phyloP scores from a whole-genome alignment of 2,797 vertebrate species.

The Lycodopsis pacificus region DNA sequence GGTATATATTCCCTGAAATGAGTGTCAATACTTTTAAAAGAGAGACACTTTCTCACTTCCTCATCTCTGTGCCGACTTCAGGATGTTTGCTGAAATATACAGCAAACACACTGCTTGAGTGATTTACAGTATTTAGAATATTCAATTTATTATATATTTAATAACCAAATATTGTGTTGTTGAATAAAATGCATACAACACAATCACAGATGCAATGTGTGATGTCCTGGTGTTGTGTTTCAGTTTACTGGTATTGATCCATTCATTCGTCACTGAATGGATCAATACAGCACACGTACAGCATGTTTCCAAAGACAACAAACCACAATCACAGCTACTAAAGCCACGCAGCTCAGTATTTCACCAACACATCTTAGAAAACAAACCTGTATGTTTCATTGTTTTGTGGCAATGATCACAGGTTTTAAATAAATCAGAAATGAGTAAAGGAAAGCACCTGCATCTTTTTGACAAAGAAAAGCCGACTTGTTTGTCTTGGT shows the following conservation, averaged over 20 bases:
- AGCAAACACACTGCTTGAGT: neutral
- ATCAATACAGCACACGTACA: slow-evolving; percentile 26
- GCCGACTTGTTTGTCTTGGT: neutral
- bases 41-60: slow-evolving; percentile 14
- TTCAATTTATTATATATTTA: neutral
- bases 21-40: slow-evolving; percentile 17
- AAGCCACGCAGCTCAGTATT: neutral
- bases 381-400: neutral
- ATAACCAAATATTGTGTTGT: neutral
- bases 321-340: neutral
- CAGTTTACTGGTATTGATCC: slow-evolving; percentile 24
- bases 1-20: slow-evolving; percentile 22
- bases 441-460: neutral
- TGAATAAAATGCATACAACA: neutral
- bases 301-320: slow-evolving; percentile 19
- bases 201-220: neutral
- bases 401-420: neutral
- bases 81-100: neutral
- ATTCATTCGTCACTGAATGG: slow-evolving; percentile 1
- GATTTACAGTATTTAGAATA: neutral
- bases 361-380: neutral
- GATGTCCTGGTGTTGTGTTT: neutral
- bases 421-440: neutral
- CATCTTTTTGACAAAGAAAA: neutral
- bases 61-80: neutral